Conservation (phyloP, 2,797 vertebrate genomes). For the Helicolenus hilgendorfi region DNA sequence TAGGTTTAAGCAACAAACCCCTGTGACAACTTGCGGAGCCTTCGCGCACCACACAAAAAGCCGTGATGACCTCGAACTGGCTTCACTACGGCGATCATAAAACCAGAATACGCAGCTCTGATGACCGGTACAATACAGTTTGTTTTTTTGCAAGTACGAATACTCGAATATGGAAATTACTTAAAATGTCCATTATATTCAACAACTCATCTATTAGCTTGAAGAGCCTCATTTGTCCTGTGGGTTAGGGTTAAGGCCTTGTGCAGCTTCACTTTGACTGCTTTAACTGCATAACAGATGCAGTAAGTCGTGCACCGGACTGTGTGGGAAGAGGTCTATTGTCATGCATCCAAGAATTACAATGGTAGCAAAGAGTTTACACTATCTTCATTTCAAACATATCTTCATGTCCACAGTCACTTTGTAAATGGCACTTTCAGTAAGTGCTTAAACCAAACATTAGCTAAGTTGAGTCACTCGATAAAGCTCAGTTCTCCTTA, state of each 20-base stretch:
- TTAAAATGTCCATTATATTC: background rate
- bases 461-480: background rate
- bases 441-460: background rate
- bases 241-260: background rate
- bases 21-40: no score
- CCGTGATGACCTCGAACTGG: no score
- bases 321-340: background rate
- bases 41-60: no score
- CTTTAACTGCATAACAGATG: background rate
- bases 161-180: background rate
- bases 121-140: no score
- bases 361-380: background rate
- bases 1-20: no score
- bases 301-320: background rate
- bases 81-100: no score
- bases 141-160: no score
- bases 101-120: no score
- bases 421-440: slow-evolving; percentile 7
- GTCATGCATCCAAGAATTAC: slow-evolving; percentile 1
- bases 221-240: background rate
- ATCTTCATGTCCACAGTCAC: background rate
- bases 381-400: slow-evolving; percentile 19
- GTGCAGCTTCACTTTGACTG: background rate
- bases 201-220: background rate
- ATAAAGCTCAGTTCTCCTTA: background rate